Evolutionary conservation across 1,140 invertebrate genomes (phyloP).

Genomic region (Psilanteris sp.): DNA sequence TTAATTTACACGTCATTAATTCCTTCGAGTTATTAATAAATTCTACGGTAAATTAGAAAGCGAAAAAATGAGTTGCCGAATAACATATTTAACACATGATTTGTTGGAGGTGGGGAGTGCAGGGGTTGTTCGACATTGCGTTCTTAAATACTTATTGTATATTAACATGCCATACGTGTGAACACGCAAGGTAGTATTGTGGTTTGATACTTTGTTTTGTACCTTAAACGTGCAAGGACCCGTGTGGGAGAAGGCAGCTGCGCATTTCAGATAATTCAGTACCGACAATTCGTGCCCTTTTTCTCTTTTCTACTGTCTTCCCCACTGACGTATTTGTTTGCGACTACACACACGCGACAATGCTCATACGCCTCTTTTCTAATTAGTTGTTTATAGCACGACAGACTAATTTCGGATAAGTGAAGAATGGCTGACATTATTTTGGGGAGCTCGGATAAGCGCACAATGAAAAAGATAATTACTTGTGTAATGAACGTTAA

Average conservation of each 20-base stretch:
- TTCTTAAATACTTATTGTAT: conserved; percentile 76
- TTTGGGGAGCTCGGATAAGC: no score
- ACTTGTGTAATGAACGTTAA: no score
- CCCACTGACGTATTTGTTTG: conserved; percentile 41
- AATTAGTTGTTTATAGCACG: conserved; percentile 20
- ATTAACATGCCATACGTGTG: conserved; percentile 76
- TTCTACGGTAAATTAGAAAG: conserved; percentile 39
- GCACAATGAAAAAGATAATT: no score
- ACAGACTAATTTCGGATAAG: conserved; percentile 18
- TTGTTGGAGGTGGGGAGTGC: conserved; percentile 28
- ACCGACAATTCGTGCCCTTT: conserved; percentile 56
- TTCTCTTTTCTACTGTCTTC: conserved; percentile 41
- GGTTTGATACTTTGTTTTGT: conserved; percentile 68
- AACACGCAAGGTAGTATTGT: conserved; percentile 73
- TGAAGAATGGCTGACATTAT: no score
- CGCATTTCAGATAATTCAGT: conserved; percentile 70
- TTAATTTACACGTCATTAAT: conserved; percentile 46
- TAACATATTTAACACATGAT: conserved; percentile 54
- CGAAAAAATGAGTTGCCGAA: neutral
- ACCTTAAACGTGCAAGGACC: conserved; percentile 58
- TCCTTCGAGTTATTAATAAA: conserved; percentile 41
- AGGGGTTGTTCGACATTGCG: conserved; percentile 55
- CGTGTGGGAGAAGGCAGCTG: conserved; percentile 75
- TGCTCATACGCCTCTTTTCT: conserved; percentile 38
- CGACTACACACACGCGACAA: conserved; percentile 49